Percentiles rank a stretch among this genome's conserved stretches.
phyloP scores from a whole-genome alignment of 2,888 invertebrate species.

The Netelia fuscicornis region DNA sequence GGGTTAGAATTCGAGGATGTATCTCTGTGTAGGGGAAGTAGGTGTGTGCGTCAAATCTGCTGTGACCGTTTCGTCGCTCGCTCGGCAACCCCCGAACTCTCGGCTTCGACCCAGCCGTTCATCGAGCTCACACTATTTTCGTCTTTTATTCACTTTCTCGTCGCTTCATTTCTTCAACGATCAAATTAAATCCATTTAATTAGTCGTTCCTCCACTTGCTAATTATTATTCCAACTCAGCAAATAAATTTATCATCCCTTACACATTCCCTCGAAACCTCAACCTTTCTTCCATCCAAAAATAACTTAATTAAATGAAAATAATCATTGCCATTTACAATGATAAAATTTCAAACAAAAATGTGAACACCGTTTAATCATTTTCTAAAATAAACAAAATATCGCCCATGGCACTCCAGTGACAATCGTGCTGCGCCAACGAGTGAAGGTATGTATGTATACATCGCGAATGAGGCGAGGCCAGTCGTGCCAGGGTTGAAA shows the following conservation, averaged over 20 bases:
- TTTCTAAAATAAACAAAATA: not conserved
- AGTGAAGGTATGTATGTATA: constrained; percentile 27
- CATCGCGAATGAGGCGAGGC: constrained; percentile 50
- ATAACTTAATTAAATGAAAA: no score
- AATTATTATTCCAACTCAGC: no score
- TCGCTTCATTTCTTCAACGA: no score
- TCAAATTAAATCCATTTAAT: no score
- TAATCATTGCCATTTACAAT: no score
- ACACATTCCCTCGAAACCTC: no score
- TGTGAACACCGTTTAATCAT: no score
- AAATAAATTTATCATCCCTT: no score
- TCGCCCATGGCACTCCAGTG: constrained; percentile 17
- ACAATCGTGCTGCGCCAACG: not conserved
- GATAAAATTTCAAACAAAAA: no score
- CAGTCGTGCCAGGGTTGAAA: constrained; percentile 71
- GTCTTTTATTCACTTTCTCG: constrained; percentile 16
- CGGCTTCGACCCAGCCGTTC: constrained; percentile 23
- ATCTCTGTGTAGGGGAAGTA: constrained; percentile 62
- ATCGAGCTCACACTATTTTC: constrained; percentile 14
- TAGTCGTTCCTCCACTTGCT: no score
- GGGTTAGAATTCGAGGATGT: constrained; percentile 62
- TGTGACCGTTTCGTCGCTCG: constrained; percentile 44
- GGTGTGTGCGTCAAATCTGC: constrained; percentile 68
- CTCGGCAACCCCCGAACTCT: constrained; percentile 62
- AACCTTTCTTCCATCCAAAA: no score